phyloP scores from a whole-genome alignment of 2,888 invertebrate genomes.

The Andrena praecox region DNA sequence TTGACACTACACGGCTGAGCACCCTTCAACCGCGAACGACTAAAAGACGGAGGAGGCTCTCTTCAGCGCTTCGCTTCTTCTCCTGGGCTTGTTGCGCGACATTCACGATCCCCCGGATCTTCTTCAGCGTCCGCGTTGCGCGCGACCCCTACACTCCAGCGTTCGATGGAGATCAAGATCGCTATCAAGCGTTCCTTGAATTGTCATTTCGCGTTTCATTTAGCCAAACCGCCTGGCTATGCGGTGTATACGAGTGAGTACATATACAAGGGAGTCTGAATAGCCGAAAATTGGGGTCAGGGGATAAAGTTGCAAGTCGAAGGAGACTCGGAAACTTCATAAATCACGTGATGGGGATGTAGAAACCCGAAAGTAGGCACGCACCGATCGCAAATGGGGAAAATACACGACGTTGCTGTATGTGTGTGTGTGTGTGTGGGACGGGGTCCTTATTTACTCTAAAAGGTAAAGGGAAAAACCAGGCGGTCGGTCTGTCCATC shows the following conservation, averaged over 20 bases:
- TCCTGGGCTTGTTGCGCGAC: constrained; percentile 46
- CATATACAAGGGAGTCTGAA: constrained; percentile 30
- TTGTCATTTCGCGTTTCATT: background rate
- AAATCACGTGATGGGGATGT: constrained; percentile 71
- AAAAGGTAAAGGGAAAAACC: constrained; percentile 71
- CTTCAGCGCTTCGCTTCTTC: constrained; percentile 62
- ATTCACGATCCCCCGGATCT: constrained; percentile 6
- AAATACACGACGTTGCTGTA: constrained; percentile 52
- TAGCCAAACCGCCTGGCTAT: background rate
- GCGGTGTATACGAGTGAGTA: background rate
- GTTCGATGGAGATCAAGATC: background rate
- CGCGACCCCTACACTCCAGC: background rate
- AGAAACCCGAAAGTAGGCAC: constrained; percentile 60
- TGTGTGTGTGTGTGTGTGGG: constrained; percentile 23
- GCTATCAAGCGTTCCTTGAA: constrained; percentile 2
- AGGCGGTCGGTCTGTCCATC: constrained; percentile 62
- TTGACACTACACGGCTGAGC: constrained; percentile 82
- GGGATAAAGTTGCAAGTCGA: constrained; percentile 67
- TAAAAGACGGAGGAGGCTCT: constrained; percentile 67
- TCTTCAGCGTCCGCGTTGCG: constrained; percentile 22
- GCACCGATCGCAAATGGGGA: constrained; percentile 65
- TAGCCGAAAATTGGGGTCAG: constrained; percentile 54
- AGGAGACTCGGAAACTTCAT: constrained; percentile 69
- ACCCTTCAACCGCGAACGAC: constrained; percentile 74
- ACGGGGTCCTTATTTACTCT: constrained; percentile 72